Conservation (phyloP, 2,797 vertebrate genomes). For the Lepilemur septentrionalis region DNA sequence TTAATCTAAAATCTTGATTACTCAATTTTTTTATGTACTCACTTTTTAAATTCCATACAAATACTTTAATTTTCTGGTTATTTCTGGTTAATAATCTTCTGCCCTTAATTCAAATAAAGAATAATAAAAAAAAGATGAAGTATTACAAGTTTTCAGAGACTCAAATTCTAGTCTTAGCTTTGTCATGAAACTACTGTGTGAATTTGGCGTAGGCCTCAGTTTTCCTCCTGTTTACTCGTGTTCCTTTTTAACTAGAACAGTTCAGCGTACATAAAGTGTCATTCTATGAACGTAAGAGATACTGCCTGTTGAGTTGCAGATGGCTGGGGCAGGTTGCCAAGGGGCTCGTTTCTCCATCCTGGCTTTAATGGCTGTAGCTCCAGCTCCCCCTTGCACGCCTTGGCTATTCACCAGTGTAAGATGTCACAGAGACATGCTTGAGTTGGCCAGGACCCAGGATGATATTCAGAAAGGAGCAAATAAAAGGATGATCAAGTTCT, state of each 20-base stretch:
- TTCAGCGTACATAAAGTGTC: neutral
- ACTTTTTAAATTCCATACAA: neutral
- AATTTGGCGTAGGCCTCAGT: neutral
- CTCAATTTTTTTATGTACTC: neutral
- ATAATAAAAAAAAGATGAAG: neutral
- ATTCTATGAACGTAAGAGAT: neutral
- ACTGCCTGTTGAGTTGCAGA: neutral
- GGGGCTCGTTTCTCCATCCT: neutral
- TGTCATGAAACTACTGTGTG: neutral
- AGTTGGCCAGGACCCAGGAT: constrained; percentile 16
- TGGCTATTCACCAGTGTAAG: neutral
- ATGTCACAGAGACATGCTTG: constrained; percentile 26
- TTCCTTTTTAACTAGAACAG: neutral
- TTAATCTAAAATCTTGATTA: neutral
- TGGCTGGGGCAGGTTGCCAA: constrained; percentile 18
- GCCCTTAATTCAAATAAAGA: neutral
- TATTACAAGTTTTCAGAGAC: neutral
- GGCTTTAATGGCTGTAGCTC: neutral
- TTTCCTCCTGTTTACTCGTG: neutral
- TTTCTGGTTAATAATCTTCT: neutral
- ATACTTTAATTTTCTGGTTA: constrained; percentile 27
- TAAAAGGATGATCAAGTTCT: neutral
- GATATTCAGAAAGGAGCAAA: constrained; percentile 32
- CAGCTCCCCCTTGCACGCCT: neutral
- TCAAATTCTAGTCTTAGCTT: neutral